phyloP scores from a whole-genome alignment of 2,888 invertebrate genomes.

The Ornithoptera alexandrae region DNA sequence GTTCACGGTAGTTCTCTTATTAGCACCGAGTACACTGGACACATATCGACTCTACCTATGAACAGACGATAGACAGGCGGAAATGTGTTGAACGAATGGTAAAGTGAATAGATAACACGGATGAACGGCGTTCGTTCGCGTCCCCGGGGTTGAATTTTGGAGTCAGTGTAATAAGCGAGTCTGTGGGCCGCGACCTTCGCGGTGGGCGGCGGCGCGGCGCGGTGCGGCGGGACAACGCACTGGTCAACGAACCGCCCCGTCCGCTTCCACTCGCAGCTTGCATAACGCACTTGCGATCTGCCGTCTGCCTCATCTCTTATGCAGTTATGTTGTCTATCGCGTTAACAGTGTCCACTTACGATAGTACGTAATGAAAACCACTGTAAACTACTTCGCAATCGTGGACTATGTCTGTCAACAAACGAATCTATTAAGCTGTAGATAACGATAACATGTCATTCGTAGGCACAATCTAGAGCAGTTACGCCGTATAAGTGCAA shows the following conservation, averaged over 20 bases:
- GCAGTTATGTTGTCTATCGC: conserved; percentile 51
- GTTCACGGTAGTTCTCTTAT: conserved; percentile 62
- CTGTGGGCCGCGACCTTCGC: conserved; percentile 74
- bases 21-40: conserved; percentile 71
- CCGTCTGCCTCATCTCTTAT: conserved; percentile 55
- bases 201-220: conserved; percentile 58
- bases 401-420: conserved; percentile 43
- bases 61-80: conserved; percentile 34
- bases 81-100: conserved; percentile 55
- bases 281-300: conserved; percentile 64
- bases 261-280: conserved; percentile 60
- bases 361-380: conserved; percentile 37
- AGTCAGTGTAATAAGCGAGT: conserved; percentile 32
- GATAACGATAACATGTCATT: conserved; percentile 58
- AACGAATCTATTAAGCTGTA: conserved; percentile 46
- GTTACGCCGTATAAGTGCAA: conserved; percentile 78
- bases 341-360: conserved; percentile 38
- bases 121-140: conserved; percentile 31
- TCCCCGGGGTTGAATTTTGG: conserved; percentile 38
- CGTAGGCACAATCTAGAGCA: conserved; percentile 65
- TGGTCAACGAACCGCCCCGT: conserved; percentile 78
- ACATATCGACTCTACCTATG: conserved; percentile 77
- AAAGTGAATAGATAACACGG: conserved; percentile 17
- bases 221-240: conserved; percentile 71
- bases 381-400: conserved; percentile 39